phyloP scores from a whole-genome alignment of 1,140 invertebrate species.

The Drosophila elegans region DNA sequence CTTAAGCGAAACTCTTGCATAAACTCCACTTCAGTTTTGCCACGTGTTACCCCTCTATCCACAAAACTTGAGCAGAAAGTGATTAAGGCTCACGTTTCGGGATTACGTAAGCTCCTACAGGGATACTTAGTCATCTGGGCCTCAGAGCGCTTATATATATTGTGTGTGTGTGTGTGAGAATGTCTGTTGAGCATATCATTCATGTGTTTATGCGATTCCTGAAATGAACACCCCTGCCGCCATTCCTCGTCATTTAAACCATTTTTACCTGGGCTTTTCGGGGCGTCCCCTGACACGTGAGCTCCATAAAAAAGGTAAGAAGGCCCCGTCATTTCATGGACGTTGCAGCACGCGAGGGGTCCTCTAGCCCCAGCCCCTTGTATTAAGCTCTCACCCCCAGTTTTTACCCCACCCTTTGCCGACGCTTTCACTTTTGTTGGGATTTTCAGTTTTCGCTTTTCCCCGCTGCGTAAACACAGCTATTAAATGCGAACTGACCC shows the following conservation, averaged over 20 bases:
- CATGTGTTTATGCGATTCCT: slow-evolving; percentile 76
- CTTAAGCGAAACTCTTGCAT: slow-evolving; percentile 29
- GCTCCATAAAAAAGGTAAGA: slow-evolving; percentile 55
- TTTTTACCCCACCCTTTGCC: background rate
- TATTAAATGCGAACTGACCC: slow-evolving; percentile 61
- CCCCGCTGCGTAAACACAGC: slow-evolving; percentile 50
- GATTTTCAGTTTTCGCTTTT: slow-evolving; percentile 40
- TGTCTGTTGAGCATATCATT: slow-evolving; percentile 69
- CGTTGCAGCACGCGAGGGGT: slow-evolving; percentile 70
- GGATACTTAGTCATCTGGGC: slow-evolving; percentile 70
- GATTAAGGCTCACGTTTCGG: slow-evolving; percentile 60
- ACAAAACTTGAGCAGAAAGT: slow-evolving; percentile 34
- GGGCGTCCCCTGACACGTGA: slow-evolving; percentile 70
- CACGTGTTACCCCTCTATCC: background rate
- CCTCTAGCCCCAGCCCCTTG: slow-evolving; percentile 16
- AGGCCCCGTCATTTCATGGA: slow-evolving; percentile 74
- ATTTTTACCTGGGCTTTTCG: slow-evolving; percentile 30
- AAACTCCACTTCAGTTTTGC: slow-evolving; percentile 36
- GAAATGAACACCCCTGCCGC: slow-evolving; percentile 55
- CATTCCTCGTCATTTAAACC: slow-evolving; percentile 2
- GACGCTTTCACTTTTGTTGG: slow-evolving; percentile 55
- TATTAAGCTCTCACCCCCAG: background rate
- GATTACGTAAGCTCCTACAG: slow-evolving; percentile 79
- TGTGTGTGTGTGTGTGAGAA: slow-evolving; percentile 22
- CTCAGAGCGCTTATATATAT: slow-evolving; percentile 5